A percentile compares a stretch with the other conserved stretches of the same genome.
Evolutionary conservation across 2,113 vertebrate species (phyloP).

Genomic region (Formicarius rufipectus): DNA sequence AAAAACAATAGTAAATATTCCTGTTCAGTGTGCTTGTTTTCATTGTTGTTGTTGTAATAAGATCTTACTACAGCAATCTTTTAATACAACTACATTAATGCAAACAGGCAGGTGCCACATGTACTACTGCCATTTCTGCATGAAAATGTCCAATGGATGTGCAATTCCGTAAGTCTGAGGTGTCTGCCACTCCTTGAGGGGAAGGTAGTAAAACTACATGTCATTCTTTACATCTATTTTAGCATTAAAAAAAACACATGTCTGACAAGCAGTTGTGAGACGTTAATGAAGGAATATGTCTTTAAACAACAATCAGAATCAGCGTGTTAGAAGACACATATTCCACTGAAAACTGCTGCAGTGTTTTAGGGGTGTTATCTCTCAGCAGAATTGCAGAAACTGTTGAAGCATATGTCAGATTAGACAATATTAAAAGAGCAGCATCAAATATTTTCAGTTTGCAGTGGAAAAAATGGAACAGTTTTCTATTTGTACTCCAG

Average conservation of each 20-base stretch:
- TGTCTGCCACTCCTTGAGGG: neutral
- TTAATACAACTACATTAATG: neutral
- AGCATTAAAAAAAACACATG: neutral
- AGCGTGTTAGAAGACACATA: neutral
- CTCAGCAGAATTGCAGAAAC: neutral
- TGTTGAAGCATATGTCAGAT: neutral
- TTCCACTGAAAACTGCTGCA: neutral
- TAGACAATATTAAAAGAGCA: neutral
- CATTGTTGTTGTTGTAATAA: neutral
- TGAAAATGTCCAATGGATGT: neutral
- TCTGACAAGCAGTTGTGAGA: neutral
- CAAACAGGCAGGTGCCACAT: neutral
- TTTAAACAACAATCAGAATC: neutral
- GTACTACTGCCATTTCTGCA: rapidly evolving
- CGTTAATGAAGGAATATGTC: neutral
- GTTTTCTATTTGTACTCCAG: neutral
- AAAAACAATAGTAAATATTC: neutral
- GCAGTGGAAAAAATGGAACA: neutral
- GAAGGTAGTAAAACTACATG: neutral
- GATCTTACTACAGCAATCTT: neutral
- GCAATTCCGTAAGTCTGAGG: neutral
- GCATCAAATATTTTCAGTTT: neutral
- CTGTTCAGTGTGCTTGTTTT: neutral
- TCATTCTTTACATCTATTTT: neutral
- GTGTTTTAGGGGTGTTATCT: neutral